Evolutionary conservation across 64 coral and sea anemone genomes (phyloP), one percentile per base, ranked within the genome.

Genomic region (Hydrozoanthus tunicans): DNA sequence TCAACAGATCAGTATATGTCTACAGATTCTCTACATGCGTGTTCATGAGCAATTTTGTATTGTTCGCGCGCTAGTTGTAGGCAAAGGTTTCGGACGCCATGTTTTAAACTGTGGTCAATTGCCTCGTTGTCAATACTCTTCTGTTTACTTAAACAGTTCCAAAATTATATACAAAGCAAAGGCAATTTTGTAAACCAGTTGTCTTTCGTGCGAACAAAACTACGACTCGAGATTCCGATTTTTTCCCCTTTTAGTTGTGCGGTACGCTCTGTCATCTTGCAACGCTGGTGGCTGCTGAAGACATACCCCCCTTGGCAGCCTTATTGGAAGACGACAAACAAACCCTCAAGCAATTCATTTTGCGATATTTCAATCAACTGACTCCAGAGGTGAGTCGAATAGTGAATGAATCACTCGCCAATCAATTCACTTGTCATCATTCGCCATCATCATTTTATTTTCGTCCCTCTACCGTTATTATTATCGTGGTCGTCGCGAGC

Each of bases 201-300:
- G 51, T 1, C 71, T 74, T 32, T 51, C 24, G 14, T 74, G 3
- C 26, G 23, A 27, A 20, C 23, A 12, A 9, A n/a, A 1, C 26
- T 60, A 15, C 6, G 8, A 79, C 17, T 56, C 56, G 51, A 78
- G 76, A 13, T 78, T 4, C n/a, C 24, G 32, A 8, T 61, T 7
- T 62, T 86, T 70, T 75, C 55, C 9, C 11, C 5, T 73, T 88
- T 7, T 88, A 88, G 84, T 23, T 88, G 24, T 88, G 84, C 6
- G 57, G 54, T 51, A 60, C 84, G 43, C 84, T 88, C 7, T 88
- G 84, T 8, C 84, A 88, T 70, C 84, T 88, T 70, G 84, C 84
- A 73, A 88, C 69, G 14, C 23, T 88, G 68, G 84, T 88, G 13
- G 61, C 5, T 59, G 56, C 70, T 58, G 56, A 11, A n/a, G 84